Conservation (phyloP, 2,113 vertebrate genomes). For the Tenebrosternarchus preto region DNA sequence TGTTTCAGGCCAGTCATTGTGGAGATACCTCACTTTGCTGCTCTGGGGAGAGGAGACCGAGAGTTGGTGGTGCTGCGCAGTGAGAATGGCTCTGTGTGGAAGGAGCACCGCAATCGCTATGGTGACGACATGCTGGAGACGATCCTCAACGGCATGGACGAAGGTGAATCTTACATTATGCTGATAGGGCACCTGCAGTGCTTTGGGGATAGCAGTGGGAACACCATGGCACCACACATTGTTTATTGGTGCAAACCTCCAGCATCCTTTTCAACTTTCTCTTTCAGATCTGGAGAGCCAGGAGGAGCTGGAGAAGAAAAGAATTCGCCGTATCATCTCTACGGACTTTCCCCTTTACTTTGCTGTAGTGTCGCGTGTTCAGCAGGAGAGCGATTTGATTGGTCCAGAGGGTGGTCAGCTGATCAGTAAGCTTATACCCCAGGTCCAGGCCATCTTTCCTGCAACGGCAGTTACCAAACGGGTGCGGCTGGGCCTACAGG, state of each 20-base stretch:
- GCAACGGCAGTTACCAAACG: constrained; percentile 90
- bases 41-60: constrained; percentile 83
- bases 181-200: background rate
- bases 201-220: background rate
- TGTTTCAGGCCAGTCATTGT: constrained; percentile 90
- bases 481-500: constrained; percentile 93
- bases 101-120: constrained; percentile 89
- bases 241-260: too few species aligned
- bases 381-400: constrained; percentile 91
- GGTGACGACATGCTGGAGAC: constrained; percentile 88
- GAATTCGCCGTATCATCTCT: constrained; percentile 92
- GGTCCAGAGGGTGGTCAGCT: constrained; percentile 89
- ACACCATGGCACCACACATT: background rate
- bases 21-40: constrained; percentile 96
- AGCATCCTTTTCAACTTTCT: background rate
- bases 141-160: constrained; percentile 93
- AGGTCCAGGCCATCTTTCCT: constrained; percentile 92
- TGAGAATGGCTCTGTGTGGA: constrained; percentile 94
- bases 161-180: constrained; percentile 76
- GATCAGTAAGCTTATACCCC: constrained; percentile 85
- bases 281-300: constrained; percentile 86
- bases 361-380: constrained; percentile 93
- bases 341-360: constrained; percentile 97
- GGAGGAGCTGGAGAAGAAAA: constrained; percentile 93
- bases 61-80: constrained; percentile 92